A percentile compares a stretch with the other conserved stretches of the same genome.
Conservation (phyloP, 1,140 invertebrate genomes). For the Drosophila sp. region DNA sequence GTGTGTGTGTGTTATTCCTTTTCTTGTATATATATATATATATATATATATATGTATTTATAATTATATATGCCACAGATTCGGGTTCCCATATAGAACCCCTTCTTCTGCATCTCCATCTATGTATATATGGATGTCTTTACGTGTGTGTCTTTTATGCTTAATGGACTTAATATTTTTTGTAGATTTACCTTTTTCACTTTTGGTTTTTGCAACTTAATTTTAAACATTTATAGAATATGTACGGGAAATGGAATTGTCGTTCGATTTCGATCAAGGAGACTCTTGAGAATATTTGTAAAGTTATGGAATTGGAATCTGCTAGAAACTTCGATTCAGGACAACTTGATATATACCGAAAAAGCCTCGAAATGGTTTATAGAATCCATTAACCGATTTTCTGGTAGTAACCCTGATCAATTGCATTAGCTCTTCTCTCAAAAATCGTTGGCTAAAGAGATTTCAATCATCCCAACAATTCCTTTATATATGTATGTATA, state of each 20-base stretch:
- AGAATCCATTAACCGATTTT: too few species aligned
- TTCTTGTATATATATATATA: constrained; percentile 30
- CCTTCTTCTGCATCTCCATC: not conserved
- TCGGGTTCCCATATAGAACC: constrained; percentile 2
- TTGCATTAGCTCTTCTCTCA: too few species aligned
- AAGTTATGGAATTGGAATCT: too few species aligned
- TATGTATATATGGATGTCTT: constrained; percentile 24
- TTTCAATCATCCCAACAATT: not conserved
- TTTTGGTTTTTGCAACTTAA: constrained; percentile 48
- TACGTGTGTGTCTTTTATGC: constrained; percentile 32
- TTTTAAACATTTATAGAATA: constrained; percentile 13
- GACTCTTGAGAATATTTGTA: too few species aligned
- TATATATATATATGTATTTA: constrained; percentile 21
- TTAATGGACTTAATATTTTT: constrained; percentile 55
- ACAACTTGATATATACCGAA: too few species aligned
- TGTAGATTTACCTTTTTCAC: constrained; percentile 48
- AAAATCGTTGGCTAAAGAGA: too few species aligned
- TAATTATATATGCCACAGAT: constrained; percentile 18
- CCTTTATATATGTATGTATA: not conserved
- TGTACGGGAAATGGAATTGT: constrained; percentile 6
- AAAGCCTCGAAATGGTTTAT: too few species aligned
- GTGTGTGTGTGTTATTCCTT: constrained; percentile 54
- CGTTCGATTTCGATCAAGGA: not conserved
- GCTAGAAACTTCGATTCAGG: too few species aligned
- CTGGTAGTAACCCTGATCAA: too few species aligned